These are phyloP conservation scores for Zoanthus sansibaricus DNA, from an alignment of 92 coral and sea anemone species.

Conservation along the genomic window DNA sequence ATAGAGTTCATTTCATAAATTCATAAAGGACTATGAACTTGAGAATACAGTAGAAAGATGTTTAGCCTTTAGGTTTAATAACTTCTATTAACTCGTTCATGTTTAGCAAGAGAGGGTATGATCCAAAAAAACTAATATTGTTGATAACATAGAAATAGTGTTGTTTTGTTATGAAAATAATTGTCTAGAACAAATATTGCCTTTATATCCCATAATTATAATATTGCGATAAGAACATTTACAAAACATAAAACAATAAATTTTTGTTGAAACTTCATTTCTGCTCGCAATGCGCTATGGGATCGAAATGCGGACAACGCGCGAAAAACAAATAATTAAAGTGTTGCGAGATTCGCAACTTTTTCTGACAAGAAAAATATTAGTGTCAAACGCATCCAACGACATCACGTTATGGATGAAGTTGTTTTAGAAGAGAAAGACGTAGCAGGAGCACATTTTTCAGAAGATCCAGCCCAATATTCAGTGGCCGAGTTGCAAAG, in stretches of 20 bases:
- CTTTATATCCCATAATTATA: conserved; percentile 3
- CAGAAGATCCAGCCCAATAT: conserved; percentile 23
- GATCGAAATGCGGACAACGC: too few relatives aligned
- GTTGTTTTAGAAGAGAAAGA: too few relatives aligned
- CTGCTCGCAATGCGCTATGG: not conserved
- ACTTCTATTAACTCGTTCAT: conserved; percentile 1
- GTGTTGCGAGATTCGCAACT: too few relatives aligned
- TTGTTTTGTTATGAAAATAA: conserved; percentile 15
- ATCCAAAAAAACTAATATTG: not conserved
- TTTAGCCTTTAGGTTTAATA: conserved; percentile 7
- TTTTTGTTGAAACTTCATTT: not conserved
- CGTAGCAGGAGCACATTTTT: too few relatives aligned
- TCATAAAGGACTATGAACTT: conserved; percentile 14
- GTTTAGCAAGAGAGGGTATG: conserved; percentile 14
- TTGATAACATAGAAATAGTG: conserved; percentile 11
- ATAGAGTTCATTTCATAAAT: not conserved
- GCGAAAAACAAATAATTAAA: too few relatives aligned
- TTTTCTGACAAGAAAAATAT: too few relatives aligned
- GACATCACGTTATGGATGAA: too few relatives aligned
- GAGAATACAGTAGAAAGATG: not conserved
- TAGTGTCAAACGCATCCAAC: too few relatives aligned
- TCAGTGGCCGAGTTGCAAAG: conserved; percentile 22
- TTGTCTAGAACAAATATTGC: conserved; percentile 5
- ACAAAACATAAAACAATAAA: not conserved
- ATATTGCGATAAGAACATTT: not conserved